These are phyloP conservation scores for Eupithecia dodoneata DNA, from an alignment of 2,888 invertebrate genomes.

Conservation along the genomic window DNA sequence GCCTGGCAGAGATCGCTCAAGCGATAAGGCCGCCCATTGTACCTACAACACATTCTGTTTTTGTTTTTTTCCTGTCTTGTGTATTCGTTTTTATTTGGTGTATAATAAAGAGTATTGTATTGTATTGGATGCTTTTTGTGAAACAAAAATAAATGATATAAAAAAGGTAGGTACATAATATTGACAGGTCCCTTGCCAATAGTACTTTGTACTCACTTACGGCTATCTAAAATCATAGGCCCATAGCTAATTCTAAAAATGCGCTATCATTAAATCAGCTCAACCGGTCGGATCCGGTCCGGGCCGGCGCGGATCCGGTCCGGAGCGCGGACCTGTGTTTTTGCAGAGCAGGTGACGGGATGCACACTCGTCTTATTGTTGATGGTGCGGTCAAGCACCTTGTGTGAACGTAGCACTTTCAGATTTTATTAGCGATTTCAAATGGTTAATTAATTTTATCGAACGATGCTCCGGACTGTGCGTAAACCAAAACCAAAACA, in stretches of 20 bases:
- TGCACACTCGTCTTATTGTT: conserved; percentile 69
- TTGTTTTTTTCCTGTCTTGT: too few species aligned
- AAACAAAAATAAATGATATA: too few species aligned
- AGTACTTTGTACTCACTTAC: background rate
- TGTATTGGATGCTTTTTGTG: too few species aligned
- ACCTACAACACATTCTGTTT: too few species aligned
- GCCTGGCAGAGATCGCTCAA: too few species aligned
- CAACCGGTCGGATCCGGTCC: conserved; percentile 52
- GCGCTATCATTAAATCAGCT: conserved; percentile 68
- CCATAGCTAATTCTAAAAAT: conserved; percentile 60
- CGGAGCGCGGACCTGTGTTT: conserved; percentile 62
- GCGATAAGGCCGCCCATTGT: too few species aligned
- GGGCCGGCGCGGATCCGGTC: conserved; percentile 44
- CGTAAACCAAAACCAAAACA: too few species aligned
- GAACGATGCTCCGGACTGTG: too few species aligned
- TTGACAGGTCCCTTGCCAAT: background rate
- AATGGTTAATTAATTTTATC: background rate
- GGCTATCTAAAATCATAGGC: conserved; percentile 44
- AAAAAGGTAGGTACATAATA: background rate
- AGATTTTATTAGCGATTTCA: conserved; percentile 30
- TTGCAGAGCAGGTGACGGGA: conserved; percentile 79
- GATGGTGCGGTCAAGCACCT: conserved; percentile 68
- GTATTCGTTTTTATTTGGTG: too few species aligned
- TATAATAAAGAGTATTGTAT: too few species aligned
- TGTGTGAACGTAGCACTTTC: conserved; percentile 53